These are phyloP conservation scores for Ametastegia equiseti DNA, from an alignment of 2,888 invertebrate genomes.

Conservation along the genomic window DNA sequence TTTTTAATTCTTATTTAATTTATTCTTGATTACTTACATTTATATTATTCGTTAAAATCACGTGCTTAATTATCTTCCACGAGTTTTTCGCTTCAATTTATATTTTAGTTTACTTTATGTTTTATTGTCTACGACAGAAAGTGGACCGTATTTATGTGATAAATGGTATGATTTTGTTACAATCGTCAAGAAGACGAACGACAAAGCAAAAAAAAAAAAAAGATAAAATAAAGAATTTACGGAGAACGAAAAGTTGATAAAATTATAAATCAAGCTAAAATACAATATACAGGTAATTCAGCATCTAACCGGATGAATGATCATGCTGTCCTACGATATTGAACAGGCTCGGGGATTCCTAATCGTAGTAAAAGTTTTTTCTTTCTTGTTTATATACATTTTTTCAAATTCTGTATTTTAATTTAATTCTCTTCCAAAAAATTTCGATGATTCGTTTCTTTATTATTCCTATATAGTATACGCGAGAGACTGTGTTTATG, in stretches of 20 bases:
- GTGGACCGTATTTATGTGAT: neutral
- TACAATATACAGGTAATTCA: no score
- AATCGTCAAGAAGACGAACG: neutral
- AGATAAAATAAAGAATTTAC: neutral
- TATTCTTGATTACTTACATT: conserved; percentile 13
- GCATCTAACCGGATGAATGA: no score
- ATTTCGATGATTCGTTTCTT: neutral
- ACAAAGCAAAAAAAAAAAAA: neutral
- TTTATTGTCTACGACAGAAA: conserved; percentile 38
- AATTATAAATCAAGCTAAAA: no score
- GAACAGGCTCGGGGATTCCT: no score
- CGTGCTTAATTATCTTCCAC: neutral
- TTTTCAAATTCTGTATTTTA: no score
- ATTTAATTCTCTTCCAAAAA: neutral
- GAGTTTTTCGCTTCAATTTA: neutral
- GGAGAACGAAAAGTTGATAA: no score
- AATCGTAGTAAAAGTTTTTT: no score
- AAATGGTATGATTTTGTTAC: neutral
- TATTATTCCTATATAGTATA: no score
- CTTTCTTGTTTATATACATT: no score
- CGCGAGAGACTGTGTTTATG: conserved; percentile 35
- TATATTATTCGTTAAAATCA: neutral
- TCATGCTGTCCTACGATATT: no score
- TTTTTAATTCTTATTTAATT: no score
- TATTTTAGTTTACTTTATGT: neutral